These are phyloP conservation scores for Cyclophora punctaria DNA, from an alignment of 2,888 invertebrate genomes.

Conservation along the genomic window DNA sequence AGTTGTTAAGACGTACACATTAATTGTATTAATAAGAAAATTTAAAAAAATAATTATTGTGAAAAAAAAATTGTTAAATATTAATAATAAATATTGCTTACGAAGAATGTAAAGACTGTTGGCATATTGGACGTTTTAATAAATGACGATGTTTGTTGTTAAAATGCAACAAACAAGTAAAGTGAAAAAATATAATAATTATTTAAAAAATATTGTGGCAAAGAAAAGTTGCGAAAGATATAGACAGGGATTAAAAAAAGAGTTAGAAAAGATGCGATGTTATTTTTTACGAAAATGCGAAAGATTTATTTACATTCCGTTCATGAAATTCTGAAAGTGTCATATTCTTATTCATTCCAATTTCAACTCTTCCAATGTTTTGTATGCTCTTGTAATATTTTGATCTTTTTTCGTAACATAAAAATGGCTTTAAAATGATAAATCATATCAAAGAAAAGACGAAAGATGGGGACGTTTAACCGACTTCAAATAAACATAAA, in stretches of 20 bases:
- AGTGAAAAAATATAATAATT: slow-evolving; percentile 1
- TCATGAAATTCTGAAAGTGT: too few species aligned
- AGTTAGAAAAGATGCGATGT: not conserved
- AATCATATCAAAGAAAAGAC: too few species aligned
- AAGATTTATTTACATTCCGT: too few species aligned
- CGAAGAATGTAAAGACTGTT: slow-evolving; percentile 17
- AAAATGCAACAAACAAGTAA: slow-evolving; percentile 4
- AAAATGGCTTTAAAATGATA: too few species aligned
- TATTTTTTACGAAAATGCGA: too few species aligned
- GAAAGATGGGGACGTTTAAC: too few species aligned
- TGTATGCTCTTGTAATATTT: too few species aligned
- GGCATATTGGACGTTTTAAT: slow-evolving; percentile 8
- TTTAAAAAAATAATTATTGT: slow-evolving; percentile 8
- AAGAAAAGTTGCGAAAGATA: too few species aligned
- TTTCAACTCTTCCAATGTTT: too few species aligned
- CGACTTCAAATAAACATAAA: too few species aligned
- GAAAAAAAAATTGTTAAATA: slow-evolving; percentile 12
- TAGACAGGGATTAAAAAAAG: not conserved
- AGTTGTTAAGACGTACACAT: slow-evolving; percentile 19
- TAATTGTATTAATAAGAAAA: not conserved
- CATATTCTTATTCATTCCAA: too few species aligned
- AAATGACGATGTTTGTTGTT: slow-evolving; percentile 11
- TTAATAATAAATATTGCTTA: slow-evolving; percentile 8
- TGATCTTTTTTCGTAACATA: too few species aligned
- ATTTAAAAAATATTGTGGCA: not conserved